Base-by-base conservation (phyloP, 2,797 vertebrate species). In the Bufotes viridis region DNA sequence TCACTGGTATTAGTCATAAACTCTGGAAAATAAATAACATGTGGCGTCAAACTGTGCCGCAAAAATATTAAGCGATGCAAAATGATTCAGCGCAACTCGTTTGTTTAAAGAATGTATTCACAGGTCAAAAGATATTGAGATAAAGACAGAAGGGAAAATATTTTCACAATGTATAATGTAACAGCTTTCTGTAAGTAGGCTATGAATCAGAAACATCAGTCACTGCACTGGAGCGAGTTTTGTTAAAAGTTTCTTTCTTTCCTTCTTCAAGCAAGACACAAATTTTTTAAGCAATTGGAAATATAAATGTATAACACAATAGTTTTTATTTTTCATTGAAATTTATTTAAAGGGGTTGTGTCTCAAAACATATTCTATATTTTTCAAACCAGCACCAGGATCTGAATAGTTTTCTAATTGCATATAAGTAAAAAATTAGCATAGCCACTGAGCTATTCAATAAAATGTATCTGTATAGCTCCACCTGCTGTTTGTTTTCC, bases 61-160 rank as follows among this genome's bases (percentile, higher is more conserved):
- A 57, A 58, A 79, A 11, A 10, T 72, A 57, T n/a, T 72, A 58
- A 60, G 20, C 15, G 18, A 72, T 34, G 69, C 69, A 72, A 42
- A 72, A 34, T 0, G 17, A 74, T 81, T 57, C 51, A 24, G 65
- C 79, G 58, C 34, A 72, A 34, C 9, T 84, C 20, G 49, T 74
- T n/a, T 87, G 76, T 49, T 81, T 72, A 87, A 67, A 74, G 18
- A 81, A 87, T 70, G 15, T 61, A 72, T 87, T 24, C 26, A 72
- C 57, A 55, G 79, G 69, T 29, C 26, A 67, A 72, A 81, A 60
- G 3, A 81, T 18, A 79, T 79, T n/a, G 76, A 58, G 53, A 57
- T 29, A 58, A 58, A 22, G 74, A 78, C n/a, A 78, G 58, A 53
- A 51, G n/a, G 34, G n/a, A 49, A 80, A 79, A 13, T 20, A 72